phyloP scores from a whole-genome alignment of 1,140 invertebrate species.

The Augochlora pura region DNA sequence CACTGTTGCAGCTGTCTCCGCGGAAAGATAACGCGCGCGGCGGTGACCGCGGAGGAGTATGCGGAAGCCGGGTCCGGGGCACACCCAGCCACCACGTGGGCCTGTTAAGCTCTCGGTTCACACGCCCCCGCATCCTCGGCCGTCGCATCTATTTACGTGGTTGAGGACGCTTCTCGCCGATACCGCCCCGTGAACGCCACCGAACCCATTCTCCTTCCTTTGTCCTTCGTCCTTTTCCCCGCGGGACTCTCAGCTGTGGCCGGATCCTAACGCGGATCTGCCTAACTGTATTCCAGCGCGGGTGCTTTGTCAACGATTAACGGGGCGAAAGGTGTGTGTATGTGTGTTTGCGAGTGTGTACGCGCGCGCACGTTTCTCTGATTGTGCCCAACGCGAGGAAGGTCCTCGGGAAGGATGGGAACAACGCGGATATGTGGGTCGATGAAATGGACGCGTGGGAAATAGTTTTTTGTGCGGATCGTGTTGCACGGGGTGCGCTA shows the following conservation, averaged over 20 bases:
- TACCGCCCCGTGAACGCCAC: neutral
- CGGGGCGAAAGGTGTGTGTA: constrained; percentile 22
- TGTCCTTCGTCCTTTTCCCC: constrained; percentile 37
- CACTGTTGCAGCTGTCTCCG: neutral
- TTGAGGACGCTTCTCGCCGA: constrained; percentile 27
- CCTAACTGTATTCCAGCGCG: constrained; percentile 54
- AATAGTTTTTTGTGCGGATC: neutral
- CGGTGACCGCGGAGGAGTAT: constrained; percentile 67
- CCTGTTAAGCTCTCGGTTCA: constrained; percentile 58
- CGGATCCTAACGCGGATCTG: constrained; percentile 29
- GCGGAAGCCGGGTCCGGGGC: constrained; percentile 70
- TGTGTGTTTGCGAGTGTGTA: too few relatives aligned
- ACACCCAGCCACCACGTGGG: constrained; percentile 68
- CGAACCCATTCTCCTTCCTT: constrained; percentile 13
- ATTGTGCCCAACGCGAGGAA: neutral
- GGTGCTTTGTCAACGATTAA: constrained; percentile 54
- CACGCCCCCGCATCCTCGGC: constrained; percentile 65
- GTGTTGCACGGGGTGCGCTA: neutral
- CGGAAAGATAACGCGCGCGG: constrained; percentile 52
- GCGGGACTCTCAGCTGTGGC: constrained; percentile 45
- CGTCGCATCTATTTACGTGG: constrained; percentile 56
- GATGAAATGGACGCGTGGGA: neutral
- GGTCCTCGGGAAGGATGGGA: neutral
- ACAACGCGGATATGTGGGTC: neutral
- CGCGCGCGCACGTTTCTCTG: too few relatives aligned